Percentiles rank a stretch among this genome's conserved stretches.
Evolutionary conservation across 2,113 vertebrate genomes (phyloP).

Genomic region (Stomatorhinus ivindoensis): DNA sequence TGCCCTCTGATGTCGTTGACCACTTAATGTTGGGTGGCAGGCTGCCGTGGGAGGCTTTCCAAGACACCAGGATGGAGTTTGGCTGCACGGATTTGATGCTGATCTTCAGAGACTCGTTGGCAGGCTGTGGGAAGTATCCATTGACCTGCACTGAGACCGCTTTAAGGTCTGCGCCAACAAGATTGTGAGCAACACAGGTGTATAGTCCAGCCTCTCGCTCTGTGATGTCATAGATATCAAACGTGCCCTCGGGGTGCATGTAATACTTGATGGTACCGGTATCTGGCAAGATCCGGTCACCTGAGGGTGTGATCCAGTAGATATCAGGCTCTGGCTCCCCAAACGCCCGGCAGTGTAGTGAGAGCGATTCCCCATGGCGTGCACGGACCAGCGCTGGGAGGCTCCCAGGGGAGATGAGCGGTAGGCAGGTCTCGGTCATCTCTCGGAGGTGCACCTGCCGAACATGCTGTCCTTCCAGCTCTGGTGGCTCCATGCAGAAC

Average conservation of each 20-base stretch:
- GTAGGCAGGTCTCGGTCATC: constrained; percentile 97
- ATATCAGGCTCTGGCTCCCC: constrained; percentile 94
- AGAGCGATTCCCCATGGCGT: constrained; percentile 70
- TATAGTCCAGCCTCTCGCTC: constrained; percentile 83
- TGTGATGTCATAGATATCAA: constrained; percentile 81
- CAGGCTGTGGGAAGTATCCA: constrained; percentile 71
- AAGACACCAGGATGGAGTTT: constrained; percentile 81
- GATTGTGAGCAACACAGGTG: constrained; percentile 91
- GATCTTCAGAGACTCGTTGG: constrained; percentile 69
- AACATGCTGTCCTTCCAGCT: constrained; percentile 91
- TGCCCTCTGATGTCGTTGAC: constrained; percentile 66
- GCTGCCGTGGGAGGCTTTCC: constrained; percentile 78
- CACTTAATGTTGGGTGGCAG: constrained; percentile 84
- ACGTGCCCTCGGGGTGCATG: constrained; percentile 87
- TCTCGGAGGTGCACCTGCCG: constrained; percentile 91
- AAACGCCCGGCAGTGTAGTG: constrained; percentile 89
- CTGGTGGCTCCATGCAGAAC: constrained; percentile 88
- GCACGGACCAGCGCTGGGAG: constrained; percentile 77
- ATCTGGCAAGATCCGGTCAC: constrained; percentile 77
- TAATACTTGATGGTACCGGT: constrained; percentile 77
- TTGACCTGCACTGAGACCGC: constrained; percentile 85
- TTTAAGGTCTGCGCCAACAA: constrained; percentile 92
- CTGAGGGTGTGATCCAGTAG: constrained; percentile 91
- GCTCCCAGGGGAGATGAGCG: constrained; percentile 88
- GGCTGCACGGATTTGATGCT: constrained; percentile 69